Evolutionary conservation across 2,797 vertebrate species (phyloP), one percentile per base, ranked within the genome.

Genomic region (Danio choprae): DNA sequence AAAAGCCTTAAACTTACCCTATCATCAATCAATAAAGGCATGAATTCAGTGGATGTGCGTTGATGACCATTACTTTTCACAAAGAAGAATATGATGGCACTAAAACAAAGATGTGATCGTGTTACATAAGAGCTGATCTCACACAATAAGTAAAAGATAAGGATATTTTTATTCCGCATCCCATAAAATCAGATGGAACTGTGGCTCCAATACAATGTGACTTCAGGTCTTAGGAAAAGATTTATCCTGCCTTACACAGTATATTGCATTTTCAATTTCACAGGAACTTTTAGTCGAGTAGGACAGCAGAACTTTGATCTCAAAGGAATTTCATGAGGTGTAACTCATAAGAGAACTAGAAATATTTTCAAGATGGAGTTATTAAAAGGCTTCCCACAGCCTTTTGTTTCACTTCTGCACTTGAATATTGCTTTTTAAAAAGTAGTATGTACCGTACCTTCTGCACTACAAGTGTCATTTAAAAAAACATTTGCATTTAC

Each of bases 11-110:
- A 59, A 63, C 36, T 82, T 62, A 84, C 63, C 41, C 89, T 92
- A 95, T 93, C 89, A 96, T 95, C 93, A 16, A 91, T 89, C 38
- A 96, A 90, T 80, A 97, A 83, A 3, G 95, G 94, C 0, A 91
- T 89, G 0, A 91, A 90, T 82, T 93, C 83, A 0, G 90, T 80
- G 74, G 76, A 20, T 0, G 87, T 81, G 84, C 84, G 90, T 83
- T 59, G 88, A 59, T 90, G 86, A 84, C 95, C 86, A 63, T 97
- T 93, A 0, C 91, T 92, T 92, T 94, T 97, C 90, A 98, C 93
- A 88, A 96, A 96, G 91, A 97, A 91, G 89, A 96, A 96, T 84
- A 96, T 92, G 84, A 96, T 84, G 18, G 94, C 93, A 84, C 96
- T 98, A 88, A 67, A 85, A 84, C 6, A 67, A 46, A 82, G 43